Percentiles rank a stretch among this genome's conserved stretches.
Evolutionary conservation across 2,888 invertebrate genomes (phyloP).

Genomic region (Catocala fraxini): DNA sequence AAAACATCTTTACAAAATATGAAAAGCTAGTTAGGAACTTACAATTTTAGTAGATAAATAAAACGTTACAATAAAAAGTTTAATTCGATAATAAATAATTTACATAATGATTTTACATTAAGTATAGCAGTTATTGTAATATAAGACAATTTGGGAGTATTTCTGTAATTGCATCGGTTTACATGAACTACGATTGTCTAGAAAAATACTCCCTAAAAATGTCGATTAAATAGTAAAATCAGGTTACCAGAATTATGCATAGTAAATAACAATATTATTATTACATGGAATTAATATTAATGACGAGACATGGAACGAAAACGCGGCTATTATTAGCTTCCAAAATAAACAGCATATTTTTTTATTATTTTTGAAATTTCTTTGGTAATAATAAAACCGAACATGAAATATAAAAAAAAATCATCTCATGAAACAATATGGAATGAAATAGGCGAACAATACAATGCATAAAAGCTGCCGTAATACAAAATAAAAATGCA

Average conservation of each 20-base stretch:
- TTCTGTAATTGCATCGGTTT: slow-evolving; percentile 63
- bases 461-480: slow-evolving; percentile 81
- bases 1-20: slow-evolving; percentile 71
- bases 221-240: slow-evolving; percentile 68
- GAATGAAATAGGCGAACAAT: slow-evolving; percentile 78
- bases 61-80: slow-evolving; percentile 70
- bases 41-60: slow-evolving; percentile 84
- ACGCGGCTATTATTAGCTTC: slow-evolving; percentile 52
- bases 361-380: slow-evolving; percentile 71
- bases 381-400: slow-evolving; percentile 81
- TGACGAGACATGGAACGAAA: slow-evolving; percentile 72
- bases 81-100: slow-evolving; percentile 84
- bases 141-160: slow-evolving; percentile 78
- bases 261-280: slow-evolving; percentile 75
- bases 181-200: slow-evolving; percentile 47
- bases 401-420: slow-evolving; percentile 68
- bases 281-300: slow-evolving; percentile 73
- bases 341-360: slow-evolving; percentile 66
- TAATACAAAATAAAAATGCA: slow-evolving; percentile 78
- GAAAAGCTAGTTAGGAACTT: slow-evolving; percentile 87
- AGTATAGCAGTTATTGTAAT: slow-evolving; percentile 65
- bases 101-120: slow-evolving; percentile 78
- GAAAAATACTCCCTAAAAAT: slow-evolving; percentile 80
- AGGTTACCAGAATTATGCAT: slow-evolving; percentile 80
- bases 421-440: slow-evolving; percentile 70